These are phyloP conservation scores for Bilobella aurantiaca DNA, from an alignment of 1,140 invertebrate genomes.

Conservation along the genomic window DNA sequence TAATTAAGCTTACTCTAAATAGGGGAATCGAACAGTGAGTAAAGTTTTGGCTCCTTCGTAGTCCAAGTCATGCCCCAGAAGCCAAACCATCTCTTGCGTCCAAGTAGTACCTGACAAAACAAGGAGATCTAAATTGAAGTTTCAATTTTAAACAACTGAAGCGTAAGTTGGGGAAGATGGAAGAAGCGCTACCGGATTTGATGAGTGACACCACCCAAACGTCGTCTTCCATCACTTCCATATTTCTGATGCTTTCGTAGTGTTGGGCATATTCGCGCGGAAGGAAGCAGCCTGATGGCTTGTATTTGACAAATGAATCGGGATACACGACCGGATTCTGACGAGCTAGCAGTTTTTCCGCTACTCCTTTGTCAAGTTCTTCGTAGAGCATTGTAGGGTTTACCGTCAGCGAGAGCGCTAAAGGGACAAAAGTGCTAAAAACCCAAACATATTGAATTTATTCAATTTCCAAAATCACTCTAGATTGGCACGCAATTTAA, in stretches of 20 bases:
- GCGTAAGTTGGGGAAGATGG: no score
- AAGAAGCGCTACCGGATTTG: background rate
- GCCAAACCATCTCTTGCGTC: constrained; percentile 70
- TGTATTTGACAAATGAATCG: background rate
- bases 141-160: no score
- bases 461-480: no score
- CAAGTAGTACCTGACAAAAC: constrained; percentile 71
- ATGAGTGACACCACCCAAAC: background rate
- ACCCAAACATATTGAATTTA: no score
- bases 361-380: background rate
- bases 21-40: constrained; percentile 56
- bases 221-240: background rate
- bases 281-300: background rate
- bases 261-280: background rate
- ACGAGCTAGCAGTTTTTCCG: background rate
- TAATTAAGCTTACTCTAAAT: constrained; percentile 55
- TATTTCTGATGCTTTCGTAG: background rate
- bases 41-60: constrained; percentile 50
- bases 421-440: no score
- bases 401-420: no score
- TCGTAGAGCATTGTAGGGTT: background rate
- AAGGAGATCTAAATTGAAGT: background rate
- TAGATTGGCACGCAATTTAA: no score
- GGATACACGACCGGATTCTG: background rate
- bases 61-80: constrained; percentile 60